These are phyloP conservation scores for Bursaphelenchus okinawaensis DNA, from an alignment of 2,888 invertebrate species.

Conservation along the genomic window DNA sequence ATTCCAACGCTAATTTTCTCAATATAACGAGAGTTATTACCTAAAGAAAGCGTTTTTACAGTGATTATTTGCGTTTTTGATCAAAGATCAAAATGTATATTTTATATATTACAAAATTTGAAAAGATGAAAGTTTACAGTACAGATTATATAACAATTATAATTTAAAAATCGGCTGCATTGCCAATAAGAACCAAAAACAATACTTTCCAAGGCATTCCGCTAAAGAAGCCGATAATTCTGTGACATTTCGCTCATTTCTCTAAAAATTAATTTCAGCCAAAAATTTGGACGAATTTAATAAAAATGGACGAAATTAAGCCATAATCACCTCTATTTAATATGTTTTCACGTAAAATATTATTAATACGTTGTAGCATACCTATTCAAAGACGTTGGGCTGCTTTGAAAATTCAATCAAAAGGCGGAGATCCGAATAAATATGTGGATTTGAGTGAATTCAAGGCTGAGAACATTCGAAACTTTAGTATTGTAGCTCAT, in stretches of 20 bases:
- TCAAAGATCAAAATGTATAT: too few relatives aligned
- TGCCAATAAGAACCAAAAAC: too few relatives aligned
- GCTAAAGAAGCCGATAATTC: neutral
- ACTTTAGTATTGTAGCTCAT: constrained; percentile 97
- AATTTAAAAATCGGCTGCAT: too few relatives aligned
- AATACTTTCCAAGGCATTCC: too few relatives aligned
- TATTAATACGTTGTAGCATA: neutral
- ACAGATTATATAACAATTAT: too few relatives aligned
- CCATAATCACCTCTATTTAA: too few relatives aligned
- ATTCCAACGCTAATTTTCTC: too few relatives aligned
- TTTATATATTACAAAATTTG: too few relatives aligned
- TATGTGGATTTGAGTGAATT: neutral
- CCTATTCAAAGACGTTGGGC: neutral
- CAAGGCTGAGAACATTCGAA: constrained; percentile 67
- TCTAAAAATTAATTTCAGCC: neutral
- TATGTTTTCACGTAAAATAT: neutral
- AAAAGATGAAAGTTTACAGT: too few relatives aligned
- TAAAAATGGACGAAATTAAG: neutral
- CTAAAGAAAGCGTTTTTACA: too few relatives aligned
- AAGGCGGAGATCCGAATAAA: neutral
- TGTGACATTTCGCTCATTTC: neutral
- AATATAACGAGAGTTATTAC: too few relatives aligned
- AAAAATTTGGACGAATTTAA: neutral
- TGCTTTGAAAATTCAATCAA: neutral
- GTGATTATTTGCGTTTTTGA: too few relatives aligned